Conservation (phyloP, 2,888 invertebrate species). For the Pocota personata region DNA sequence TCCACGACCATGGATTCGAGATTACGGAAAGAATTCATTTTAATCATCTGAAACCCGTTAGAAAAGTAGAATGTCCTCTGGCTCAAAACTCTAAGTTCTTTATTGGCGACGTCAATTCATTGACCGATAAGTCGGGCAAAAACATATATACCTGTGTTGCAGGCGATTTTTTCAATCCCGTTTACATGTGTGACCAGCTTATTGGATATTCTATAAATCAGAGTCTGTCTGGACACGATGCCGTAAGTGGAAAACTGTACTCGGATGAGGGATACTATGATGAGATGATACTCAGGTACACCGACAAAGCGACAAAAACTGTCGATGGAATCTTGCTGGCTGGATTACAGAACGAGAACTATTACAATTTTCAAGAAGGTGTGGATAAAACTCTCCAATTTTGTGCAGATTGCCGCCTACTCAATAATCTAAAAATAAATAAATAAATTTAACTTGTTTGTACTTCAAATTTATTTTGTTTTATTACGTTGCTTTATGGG, state of each 20-base stretch:
- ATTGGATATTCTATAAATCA: not conserved
- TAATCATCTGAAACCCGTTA: not conserved
- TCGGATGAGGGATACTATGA: not conserved
- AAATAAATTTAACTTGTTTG: too few relatives aligned
- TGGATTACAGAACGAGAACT: not conserved
- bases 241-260: not conserved
- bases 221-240: not conserved
- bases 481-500: too few relatives aligned
- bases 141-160: not conserved
- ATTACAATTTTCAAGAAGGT: not conserved
- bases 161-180: not conserved
- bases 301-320: not conserved
- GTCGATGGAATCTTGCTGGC: not conserved
- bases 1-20: not conserved
- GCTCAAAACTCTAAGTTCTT: not conserved
- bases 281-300: not conserved
- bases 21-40: not conserved
- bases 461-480: too few relatives aligned
- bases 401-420: not conserved
- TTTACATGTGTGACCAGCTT: not conserved
- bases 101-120: not conserved
- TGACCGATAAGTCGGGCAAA: not conserved
- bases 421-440: too few relatives aligned
- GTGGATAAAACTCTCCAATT: not conserved
- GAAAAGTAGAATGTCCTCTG: not conserved